Conservation (phyloP, 2,888 invertebrate species). For the Drosophila borborema region DNA sequence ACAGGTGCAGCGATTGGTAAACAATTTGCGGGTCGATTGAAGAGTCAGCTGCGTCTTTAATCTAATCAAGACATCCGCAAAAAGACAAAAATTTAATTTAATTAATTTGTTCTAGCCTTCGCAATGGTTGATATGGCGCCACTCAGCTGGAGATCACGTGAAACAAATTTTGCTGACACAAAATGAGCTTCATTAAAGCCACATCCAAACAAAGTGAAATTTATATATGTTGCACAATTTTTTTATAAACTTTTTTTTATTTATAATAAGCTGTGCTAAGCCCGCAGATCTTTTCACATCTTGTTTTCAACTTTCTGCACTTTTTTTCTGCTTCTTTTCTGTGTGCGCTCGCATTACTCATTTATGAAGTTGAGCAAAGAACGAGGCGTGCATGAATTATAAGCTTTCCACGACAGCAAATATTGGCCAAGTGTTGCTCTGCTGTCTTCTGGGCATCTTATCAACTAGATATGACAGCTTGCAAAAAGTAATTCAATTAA, state of each 20-base stretch:
- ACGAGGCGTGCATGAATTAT: conserved; percentile 19
- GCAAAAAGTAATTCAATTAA: conserved; percentile 32
- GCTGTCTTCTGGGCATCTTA: conserved; percentile 10
- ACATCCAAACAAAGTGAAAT: conserved; percentile 14
- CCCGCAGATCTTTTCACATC: conserved; percentile 9
- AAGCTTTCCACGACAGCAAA: conserved; percentile 35
- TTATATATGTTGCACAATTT: neutral
- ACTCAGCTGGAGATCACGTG: conserved; percentile 32
- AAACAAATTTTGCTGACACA: conserved; percentile 18
- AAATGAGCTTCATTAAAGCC: conserved; percentile 19
- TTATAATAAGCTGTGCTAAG: neutral
- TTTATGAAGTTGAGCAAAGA: conserved; percentile 18
- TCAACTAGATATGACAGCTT: conserved; percentile 17
- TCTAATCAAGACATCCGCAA: conserved; percentile 53
- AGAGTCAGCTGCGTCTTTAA: conserved; percentile 28
- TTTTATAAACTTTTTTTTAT: neutral
- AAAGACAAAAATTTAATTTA: conserved; percentile 61
- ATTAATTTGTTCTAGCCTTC: conserved; percentile 53
- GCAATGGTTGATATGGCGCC: conserved; percentile 20
- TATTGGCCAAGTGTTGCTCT: conserved; percentile 23
- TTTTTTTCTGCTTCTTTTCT: neutral
- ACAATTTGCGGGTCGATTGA: conserved; percentile 1
- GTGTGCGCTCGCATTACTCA: conserved; percentile 41
- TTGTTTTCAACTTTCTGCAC: conserved; percentile 4
- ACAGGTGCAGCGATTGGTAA: conserved; percentile 61